phyloP scores from a whole-genome alignment of 2,888 invertebrate species.

The Rotaria sp. region DNA sequence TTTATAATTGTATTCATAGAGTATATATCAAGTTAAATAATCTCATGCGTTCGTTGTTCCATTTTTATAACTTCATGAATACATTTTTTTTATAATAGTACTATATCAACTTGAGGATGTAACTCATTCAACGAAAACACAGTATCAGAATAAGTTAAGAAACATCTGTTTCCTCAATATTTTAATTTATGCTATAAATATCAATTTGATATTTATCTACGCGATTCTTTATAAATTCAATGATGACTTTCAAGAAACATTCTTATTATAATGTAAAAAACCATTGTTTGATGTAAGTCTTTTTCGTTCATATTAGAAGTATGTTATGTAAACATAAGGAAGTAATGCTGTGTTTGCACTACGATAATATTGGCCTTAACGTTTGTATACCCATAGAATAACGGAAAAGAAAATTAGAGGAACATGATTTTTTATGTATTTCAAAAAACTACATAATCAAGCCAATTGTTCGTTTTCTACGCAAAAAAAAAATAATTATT shows the following conservation, averaged over 20 bases:
- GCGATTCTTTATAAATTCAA: not conserved
- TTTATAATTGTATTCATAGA: too few relatives aligned
- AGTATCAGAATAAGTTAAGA: not conserved
- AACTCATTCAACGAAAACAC: not conserved
- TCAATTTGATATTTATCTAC: not conserved
- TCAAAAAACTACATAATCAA: not conserved
- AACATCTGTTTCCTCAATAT: not conserved
- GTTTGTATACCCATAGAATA: not conserved
- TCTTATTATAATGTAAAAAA: not conserved
- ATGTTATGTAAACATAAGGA: not conserved
- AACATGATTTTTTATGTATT: too few relatives aligned
- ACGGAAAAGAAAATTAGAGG: too few relatives aligned
- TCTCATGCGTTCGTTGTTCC: too few relatives aligned
- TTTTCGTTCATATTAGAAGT: not conserved
- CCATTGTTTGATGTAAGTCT: not conserved
- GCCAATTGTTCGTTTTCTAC: not conserved
- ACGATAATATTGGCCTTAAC: not conserved
- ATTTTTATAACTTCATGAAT: too few relatives aligned
- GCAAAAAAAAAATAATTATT: not conserved
- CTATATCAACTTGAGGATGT: not conserved
- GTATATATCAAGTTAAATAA: too few relatives aligned
- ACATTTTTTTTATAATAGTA: too few relatives aligned
- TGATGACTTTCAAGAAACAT: not conserved
- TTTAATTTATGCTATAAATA: not conserved
- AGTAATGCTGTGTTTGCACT: not conserved